phyloP scores from a whole-genome alignment of 35 echinoderm and acorn worm genomes.

The Eucidaris tribuloides region DNA sequence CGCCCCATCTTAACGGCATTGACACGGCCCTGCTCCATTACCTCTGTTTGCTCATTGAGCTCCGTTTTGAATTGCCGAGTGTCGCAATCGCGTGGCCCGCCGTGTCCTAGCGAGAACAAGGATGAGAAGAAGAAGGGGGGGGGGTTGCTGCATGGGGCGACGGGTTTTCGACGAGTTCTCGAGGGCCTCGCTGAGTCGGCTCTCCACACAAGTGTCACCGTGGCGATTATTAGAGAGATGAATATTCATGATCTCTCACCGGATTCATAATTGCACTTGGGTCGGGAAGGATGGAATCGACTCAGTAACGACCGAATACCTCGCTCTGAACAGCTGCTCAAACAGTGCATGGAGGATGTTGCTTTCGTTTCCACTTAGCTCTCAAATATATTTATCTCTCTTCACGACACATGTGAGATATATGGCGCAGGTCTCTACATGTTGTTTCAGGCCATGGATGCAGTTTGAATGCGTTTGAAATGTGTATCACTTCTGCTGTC shows the following conservation, averaged over 20 bases:
- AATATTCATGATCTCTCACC: constrained; percentile 34
- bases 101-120: neutral
- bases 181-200: constrained; percentile 14
- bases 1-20: constrained; percentile 2
- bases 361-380: constrained; percentile 15
- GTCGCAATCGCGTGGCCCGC: constrained; percentile 7
- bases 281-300: constrained; percentile 21
- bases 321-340: constrained; percentile 16
- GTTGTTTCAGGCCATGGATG: too few relatives aligned
- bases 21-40: constrained; percentile 15
- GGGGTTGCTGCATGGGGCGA: too few relatives aligned
- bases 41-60: constrained; percentile 22
- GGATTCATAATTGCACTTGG: constrained; percentile 29
- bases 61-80: constrained; percentile 32
- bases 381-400: too few relatives aligned
- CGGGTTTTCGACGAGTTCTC: neutral
- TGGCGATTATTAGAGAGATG: constrained; percentile 28
- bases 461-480: too few relatives aligned
- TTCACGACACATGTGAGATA: too few relatives aligned
- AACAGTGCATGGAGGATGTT: neutral
- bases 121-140: neutral
- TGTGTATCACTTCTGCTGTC: too few relatives aligned
- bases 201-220: constrained; percentile 26
- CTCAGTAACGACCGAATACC: constrained; percentile 24
- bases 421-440: too few relatives aligned